A percentile compares a stretch with the other conserved stretches of the same genome.
These are phyloP conservation scores for Triplophysa dalaica DNA, from an alignment of 2,113 vertebrate genomes.

Conservation along the genomic window DNA sequence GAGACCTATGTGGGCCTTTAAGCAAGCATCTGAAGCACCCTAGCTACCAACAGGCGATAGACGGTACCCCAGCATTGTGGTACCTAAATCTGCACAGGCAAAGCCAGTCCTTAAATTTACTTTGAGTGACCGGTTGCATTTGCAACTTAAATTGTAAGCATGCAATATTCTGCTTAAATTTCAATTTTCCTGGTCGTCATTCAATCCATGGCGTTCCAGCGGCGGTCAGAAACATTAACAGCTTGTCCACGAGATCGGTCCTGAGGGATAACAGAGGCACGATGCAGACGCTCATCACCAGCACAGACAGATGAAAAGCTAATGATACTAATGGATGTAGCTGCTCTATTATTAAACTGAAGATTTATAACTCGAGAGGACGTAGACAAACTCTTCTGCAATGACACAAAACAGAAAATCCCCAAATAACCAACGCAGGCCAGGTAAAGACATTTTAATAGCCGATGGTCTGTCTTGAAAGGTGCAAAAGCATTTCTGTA, in stretches of 20 bases:
- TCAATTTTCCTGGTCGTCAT: not conserved
- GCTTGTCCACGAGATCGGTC: not conserved
- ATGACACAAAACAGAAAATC: not conserved
- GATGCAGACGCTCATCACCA: slow-evolving; percentile 16
- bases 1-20: too few relatives aligned
- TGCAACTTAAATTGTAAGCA: not conserved
- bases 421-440: not conserved
- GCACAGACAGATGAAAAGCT: slow-evolving; percentile 16
- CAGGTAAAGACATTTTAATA: not conserved
- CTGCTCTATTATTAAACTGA: slow-evolving; percentile 14
- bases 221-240: not conserved
- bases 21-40: too few relatives aligned
- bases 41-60: too few relatives aligned
- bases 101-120: too few relatives aligned
- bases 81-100: too few relatives aligned
- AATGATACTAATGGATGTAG: slow-evolving; percentile 24
- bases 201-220: not conserved
- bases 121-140: too few relatives aligned
- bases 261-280: slow-evolving; percentile 23
- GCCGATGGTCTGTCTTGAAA: not conserved
- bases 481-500: not conserved
- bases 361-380: not conserved
- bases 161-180: not conserved
- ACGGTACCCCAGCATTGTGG: too few relatives aligned
- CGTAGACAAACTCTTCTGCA: not conserved